Percentiles rank a stretch among this genome's conserved stretches.
Evolutionary conservation across 2,888 invertebrate genomes (phyloP).

Genomic region (Lysandra coridon): DNA sequence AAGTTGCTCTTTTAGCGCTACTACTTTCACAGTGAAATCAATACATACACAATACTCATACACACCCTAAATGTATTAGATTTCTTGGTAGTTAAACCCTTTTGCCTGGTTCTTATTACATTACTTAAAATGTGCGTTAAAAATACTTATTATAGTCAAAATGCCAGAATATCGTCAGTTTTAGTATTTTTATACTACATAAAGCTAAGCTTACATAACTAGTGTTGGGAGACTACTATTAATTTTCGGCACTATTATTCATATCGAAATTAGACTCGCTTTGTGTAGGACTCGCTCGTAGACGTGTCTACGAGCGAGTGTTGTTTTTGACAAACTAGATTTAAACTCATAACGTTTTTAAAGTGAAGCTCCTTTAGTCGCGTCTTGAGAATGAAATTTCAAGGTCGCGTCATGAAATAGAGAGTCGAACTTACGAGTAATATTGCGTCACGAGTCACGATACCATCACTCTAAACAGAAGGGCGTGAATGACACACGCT

Average conservation of each 20-base stretch:
- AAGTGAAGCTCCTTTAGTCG: too few species aligned
- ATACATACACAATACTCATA: too few species aligned
- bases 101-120: background rate
- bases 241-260: slow-evolving; percentile 38
- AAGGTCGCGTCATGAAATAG: background rate
- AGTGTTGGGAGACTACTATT: slow-evolving; percentile 48
- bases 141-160: slow-evolving; percentile 1
- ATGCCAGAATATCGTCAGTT: slow-evolving; percentile 49
- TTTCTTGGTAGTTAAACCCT: background rate
- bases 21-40: too few species aligned
- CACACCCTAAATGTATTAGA: background rate
- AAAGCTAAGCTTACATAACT: slow-evolving; percentile 45
- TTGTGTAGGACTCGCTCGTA: too few species aligned
- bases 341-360: too few species aligned
- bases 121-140: too few species aligned
- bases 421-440: background rate
- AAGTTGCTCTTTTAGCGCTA: too few species aligned
- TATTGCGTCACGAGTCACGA: background rate
- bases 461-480: background rate
- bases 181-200: slow-evolving; percentile 44
- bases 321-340: too few species aligned
- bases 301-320: too few species aligned
- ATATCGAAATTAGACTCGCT: too few species aligned
- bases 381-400: too few species aligned
- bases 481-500: background rate